phyloP scores from a whole-genome alignment of 64 coral and sea anemone species.

The Stichodactyla mertensii region DNA sequence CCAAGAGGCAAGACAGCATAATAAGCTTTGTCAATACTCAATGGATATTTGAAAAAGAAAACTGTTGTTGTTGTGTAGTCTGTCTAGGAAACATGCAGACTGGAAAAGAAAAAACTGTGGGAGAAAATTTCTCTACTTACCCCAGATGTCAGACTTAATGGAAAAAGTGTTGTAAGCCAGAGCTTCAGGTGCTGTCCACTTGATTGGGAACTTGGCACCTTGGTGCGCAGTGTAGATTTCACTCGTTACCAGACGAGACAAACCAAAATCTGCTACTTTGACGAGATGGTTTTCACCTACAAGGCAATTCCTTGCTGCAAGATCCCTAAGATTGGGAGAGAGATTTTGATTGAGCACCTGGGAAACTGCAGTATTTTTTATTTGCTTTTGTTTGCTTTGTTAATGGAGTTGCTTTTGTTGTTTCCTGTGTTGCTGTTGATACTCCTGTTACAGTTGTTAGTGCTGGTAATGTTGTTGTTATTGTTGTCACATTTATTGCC shows the following conservation, averaged over 20 bases:
- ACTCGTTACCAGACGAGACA: conserved; percentile 82
- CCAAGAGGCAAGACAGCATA: too few species aligned
- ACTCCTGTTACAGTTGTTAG: background rate
- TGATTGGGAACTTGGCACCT: conserved; percentile 97
- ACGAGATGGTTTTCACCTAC: conserved; percentile 87
- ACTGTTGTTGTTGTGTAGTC: too few species aligned
- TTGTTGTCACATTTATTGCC: background rate
- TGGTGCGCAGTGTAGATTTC: conserved; percentile 95
- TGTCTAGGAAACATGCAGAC: too few species aligned
- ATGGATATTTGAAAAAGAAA: too few species aligned
- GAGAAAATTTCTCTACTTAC: conserved; percentile 26
- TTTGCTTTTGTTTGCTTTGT: background rate
- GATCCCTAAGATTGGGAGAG: conserved; percentile 52
- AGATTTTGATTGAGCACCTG: background rate
- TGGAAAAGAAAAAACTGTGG: background rate
- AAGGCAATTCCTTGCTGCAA: conserved; percentile 94
- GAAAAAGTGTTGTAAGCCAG: conserved; percentile 92
- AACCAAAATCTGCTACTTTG: conserved; percentile 99
- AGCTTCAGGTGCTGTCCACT: conserved; percentile 98
- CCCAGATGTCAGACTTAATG: conserved; percentile 97
- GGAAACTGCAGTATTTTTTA: background rate
- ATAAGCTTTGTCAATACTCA: too few species aligned
- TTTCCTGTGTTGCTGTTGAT: background rate
- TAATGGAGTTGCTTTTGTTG: background rate
- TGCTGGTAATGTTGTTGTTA: background rate